Evolutionary conservation across 2,113 vertebrate species (phyloP).

Genomic region (Eubucco bourcierii): DNA sequence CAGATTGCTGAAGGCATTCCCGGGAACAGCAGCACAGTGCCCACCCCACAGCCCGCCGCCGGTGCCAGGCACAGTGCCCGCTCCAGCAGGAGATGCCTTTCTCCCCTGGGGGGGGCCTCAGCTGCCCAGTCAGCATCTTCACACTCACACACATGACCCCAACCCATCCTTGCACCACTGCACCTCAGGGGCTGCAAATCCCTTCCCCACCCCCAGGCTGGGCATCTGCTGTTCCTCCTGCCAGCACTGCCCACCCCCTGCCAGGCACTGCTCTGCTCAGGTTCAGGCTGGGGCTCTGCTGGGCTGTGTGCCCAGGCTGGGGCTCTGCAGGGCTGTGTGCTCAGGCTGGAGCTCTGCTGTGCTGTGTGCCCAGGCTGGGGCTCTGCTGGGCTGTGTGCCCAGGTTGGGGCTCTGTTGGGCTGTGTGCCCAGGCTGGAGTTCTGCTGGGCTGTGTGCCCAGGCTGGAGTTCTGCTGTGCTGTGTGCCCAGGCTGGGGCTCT

Average conservation of each 20-base stretch:
- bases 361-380: too few relatives aligned
- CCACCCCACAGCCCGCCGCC: background rate
- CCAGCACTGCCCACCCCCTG: background rate
- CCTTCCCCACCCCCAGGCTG: background rate
- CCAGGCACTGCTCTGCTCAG: background rate
- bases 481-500: too few relatives aligned
- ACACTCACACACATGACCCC: background rate
- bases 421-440: too few relatives aligned
- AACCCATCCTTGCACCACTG: background rate
- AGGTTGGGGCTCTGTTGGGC: too few relatives aligned
- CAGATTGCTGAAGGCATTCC: fast-evolving
- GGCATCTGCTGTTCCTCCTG: background rate
- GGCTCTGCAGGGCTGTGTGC: too few relatives aligned
- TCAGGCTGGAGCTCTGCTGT: too few relatives aligned
- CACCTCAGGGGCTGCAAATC: background rate
- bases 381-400: too few relatives aligned
- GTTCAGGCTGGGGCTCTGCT: background rate
- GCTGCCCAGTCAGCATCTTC: background rate
- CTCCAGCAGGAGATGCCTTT: background rate
- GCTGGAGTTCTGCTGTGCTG: too few relatives aligned
- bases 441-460: too few relatives aligned
- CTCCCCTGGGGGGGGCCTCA: background rate
- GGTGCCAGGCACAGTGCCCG: background rate
- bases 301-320: background rate
- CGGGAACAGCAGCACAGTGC: background rate